Base-by-base conservation (phyloP, 1,140 invertebrate genomes). In the Drosophila nigromelanica region DNA sequence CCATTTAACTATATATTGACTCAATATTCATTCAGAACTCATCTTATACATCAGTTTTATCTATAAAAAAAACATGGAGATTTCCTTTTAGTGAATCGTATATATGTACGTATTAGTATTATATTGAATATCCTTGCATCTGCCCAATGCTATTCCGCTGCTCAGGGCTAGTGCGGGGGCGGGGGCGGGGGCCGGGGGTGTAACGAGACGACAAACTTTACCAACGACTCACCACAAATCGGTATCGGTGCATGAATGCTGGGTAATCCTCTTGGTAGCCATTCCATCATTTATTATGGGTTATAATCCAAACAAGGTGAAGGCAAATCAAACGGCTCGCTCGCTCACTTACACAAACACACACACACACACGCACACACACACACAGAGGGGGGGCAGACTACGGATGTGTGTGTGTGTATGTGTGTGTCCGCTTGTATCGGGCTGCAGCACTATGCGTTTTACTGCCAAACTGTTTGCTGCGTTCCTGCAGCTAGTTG, bases 191-290 rank as follows among this genome's bases (percentile, higher is more conserved):
- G 35, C 37, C 24, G 21, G 21, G 21, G 21, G 1, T 24, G 15
- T 60, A 75, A 61, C 70, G 61, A 61, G 61, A 80, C 70, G 80
- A 87, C 82, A 81, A 89, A 91, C 90, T 85, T 91, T 91, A 91
- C 90, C 86, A 91, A 92, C 74, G 77, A 91, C 90, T 92, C 89
- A 92, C 91, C 91, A 91, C 91, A 91, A 87, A 92, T 92, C 83
- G 91, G 91, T 81, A 92, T 92, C 72, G 91, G 91, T 78, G 91
- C 90, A 91, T 92, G 91, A 78, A 92, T 90, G 89, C 90, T 92
- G 76, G 90, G 91, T 90, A 92, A 92, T 92, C 91, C 91, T 91
- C 91, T 91, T 90, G 91, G 90, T 91, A 92, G 87, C 91, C 91
- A 92, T 91, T 92, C 91, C 91, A 92, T 92, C 89, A 91, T 91